Evolutionary conservation across 2,113 vertebrate species (phyloP).

Genomic region (Corythaixoides concolor): DNA sequence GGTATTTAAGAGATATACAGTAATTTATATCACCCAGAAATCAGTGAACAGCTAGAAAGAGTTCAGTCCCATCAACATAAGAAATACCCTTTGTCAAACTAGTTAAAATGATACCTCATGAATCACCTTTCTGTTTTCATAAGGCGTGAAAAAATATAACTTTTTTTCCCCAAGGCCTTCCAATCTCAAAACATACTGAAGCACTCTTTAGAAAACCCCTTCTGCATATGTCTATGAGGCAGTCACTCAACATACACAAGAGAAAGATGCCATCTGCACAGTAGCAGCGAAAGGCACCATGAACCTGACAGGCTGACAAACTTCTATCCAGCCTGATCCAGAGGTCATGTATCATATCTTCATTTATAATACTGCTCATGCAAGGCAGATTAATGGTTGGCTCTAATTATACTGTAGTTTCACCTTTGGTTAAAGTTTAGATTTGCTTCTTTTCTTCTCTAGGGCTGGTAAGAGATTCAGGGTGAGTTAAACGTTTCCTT

Average conservation of each 20-base stretch:
- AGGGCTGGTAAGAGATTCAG: neutral
- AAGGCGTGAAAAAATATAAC: rapidly evolving
- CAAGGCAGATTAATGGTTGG: neutral
- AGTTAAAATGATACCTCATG: neutral
- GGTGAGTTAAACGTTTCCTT: neutral
- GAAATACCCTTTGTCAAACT: neutral
- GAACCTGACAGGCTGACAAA: neutral
- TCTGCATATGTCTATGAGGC: neutral
- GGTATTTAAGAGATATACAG: neutral
- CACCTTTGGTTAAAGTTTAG: neutral
- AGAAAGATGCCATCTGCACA: neutral
- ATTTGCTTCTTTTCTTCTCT: neutral
- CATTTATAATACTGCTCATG: neutral
- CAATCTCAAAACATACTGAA: neutral
- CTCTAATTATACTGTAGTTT: neutral
- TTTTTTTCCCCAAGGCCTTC: neutral
- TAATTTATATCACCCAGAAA: neutral
- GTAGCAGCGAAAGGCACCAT: neutral
- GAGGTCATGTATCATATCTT: neutral
- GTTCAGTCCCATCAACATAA: neutral
- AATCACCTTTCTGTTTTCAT: neutral
- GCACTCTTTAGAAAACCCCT: neutral
- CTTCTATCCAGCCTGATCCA: neutral
- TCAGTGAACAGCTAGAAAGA: neutral
- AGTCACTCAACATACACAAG: neutral